Evolutionary conservation across 2,797 vertebrate genomes (phyloP), one percentile per base, ranked within the genome.

Genomic region (Anguilla obscura): DNA sequence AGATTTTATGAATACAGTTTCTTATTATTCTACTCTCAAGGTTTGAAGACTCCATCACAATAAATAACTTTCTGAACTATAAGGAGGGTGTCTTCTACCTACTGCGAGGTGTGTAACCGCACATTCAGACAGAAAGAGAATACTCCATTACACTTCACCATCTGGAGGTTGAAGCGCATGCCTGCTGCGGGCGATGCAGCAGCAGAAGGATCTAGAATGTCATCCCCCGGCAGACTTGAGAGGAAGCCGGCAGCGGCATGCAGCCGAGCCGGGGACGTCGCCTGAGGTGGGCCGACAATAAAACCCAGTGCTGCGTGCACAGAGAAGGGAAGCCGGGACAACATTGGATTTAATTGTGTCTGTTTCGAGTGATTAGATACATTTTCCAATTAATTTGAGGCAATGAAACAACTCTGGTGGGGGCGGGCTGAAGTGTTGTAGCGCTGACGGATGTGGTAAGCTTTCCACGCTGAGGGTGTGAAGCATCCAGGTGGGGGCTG

Each of bases 381-480:
- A 82, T 82, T 48, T 82, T 82, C 40, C 45, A 82, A 82, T 48
- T 82, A 82, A 50, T 82, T 48, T 82, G 18, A 82, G 9, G 18
- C 12, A 45, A n/a, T 82, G 45, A 82, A 82, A 50, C 0, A 6
- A 7, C 45, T 82, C 1, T 24, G 40, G 79, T 24, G 45, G 10
- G 18, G 45, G 79, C 24, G 79, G 45, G 79, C 79, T 24, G 40
- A 50, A 9, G 79, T 27, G 40, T 82, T 48, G 79, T n/a, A 9
- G 45, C 36, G 16, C 79, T 48, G 79, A 24, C 24, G 40, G 45
- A 50, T 82, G 79, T 50, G 40, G 40, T 50, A 30, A 50, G 40
- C 79, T 21, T 50, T n/a, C 18, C 21, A 10, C 16, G 45, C 40
- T 50, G 79, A 50, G 18, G 5, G 40, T 50, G 79, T n/a, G 45